Evolutionary conservation across 2,888 invertebrate species (phyloP), one percentile per base, ranked within the genome.

Genomic region (Philonicus albiceps): DNA sequence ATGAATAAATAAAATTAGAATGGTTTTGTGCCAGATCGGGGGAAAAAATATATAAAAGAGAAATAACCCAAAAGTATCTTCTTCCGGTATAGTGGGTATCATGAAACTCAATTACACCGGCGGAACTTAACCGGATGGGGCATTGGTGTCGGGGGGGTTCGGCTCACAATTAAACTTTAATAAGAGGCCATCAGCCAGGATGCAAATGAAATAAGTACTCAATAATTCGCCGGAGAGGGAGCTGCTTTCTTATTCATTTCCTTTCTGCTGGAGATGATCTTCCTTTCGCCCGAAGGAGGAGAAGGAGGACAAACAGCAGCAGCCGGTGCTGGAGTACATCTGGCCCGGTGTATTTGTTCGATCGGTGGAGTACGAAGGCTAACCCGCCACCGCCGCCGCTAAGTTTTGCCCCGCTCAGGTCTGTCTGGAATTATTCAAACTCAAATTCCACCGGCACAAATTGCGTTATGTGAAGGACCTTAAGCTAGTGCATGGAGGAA

Each of bases 1-100:
- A 80, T 80, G 80, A 80, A 80, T 80, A 80, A 80, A 80, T 80
- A 53, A 80, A 80, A 80, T 80, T 80, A 80, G 80, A 80, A 40
- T 80, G 80, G 80, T 34, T 74, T 74, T 34, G 31, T 49, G 43
- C 31, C 43, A 64, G 76, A 22, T 40, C 13, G 80, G 49, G 37
- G 40, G 16, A 16, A 43, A 43, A 76, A 30, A 80, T 13, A 30
- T 27, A 49, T 22, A 80, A 49, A 80, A 30, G 16, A 80, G 37
- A n/a, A 27, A 30, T 49, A 49, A 40, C 53, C 80, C 16, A 49
- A 49, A 31, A 80, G n/a, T 27, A 80, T 80, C 43, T 30, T n/a
- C 27, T 80, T 80, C 43, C 43, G 49, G 11, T 53, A 11, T 49
- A 3, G 16, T 27, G 43, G 27, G 80, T 16, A 30, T 49, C 53